phyloP scores from a whole-genome alignment of 2,113 vertebrate genomes.

The Brachirus orientalis region DNA sequence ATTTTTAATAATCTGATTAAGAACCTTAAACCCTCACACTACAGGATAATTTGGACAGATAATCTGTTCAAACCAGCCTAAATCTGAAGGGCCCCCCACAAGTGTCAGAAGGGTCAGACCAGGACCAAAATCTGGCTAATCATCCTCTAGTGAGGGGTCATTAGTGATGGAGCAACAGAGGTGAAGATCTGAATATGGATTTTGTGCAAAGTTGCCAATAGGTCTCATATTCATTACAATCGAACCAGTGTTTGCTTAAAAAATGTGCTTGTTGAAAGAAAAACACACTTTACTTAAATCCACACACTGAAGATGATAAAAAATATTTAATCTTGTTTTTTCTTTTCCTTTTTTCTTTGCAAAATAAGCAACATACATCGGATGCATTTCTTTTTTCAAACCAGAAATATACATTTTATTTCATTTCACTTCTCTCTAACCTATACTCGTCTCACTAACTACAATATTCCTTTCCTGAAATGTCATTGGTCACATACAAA shows the following conservation, averaged over 20 bases:
- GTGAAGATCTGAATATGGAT: too few species aligned
- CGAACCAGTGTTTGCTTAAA: neutral
- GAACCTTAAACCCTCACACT: too few species aligned
- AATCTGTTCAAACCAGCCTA: too few species aligned
- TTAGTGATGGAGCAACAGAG: too few species aligned
- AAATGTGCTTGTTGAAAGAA: neutral
- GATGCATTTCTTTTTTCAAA: slow-evolving; percentile 66
- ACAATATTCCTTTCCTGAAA: slow-evolving; percentile 21
- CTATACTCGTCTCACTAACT: slow-evolving; percentile 20
- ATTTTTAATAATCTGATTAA: too few species aligned
- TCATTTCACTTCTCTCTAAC: slow-evolving; percentile 23
- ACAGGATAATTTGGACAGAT: neutral
- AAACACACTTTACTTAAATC: slow-evolving; percentile 14
- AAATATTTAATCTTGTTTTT: slow-evolving; percentile 80
- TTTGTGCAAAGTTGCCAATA: too few species aligned
- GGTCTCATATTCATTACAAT: too few species aligned
- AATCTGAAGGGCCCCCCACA: too few species aligned
- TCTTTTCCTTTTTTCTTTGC: slow-evolving; percentile 34
- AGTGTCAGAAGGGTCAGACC: too few species aligned
- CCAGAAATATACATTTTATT: slow-evolving; percentile 48
- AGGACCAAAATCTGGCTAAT: too few species aligned
- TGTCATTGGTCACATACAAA: slow-evolving; percentile 55
- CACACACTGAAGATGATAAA: slow-evolving; percentile 70
- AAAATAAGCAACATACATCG: slow-evolving; percentile 76
- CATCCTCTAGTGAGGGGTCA: too few species aligned